Conservation (phyloP, 2,888 invertebrate species). For the Acrobasis suavella region DNA sequence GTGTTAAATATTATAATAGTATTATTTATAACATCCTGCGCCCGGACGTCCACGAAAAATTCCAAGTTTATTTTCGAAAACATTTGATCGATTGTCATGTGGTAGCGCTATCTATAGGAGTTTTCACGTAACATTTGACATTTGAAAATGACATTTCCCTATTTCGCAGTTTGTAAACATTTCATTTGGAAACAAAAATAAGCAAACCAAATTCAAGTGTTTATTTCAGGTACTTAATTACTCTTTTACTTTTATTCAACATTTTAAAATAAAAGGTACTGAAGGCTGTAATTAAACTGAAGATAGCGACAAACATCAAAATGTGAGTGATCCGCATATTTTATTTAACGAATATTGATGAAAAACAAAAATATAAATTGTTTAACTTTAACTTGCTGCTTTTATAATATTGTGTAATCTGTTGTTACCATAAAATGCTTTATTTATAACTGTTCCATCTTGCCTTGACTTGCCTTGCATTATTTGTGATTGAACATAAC, state of each 20-base stretch:
- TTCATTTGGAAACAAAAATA: constrained; percentile 9
- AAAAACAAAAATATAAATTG: too few relatives aligned
- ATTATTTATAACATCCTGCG: constrained; percentile 46
- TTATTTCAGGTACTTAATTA: neutral
- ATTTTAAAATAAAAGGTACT: constrained; percentile 10
- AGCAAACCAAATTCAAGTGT: too few relatives aligned
- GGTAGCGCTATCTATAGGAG: constrained; percentile 60
- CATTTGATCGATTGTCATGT: constrained; percentile 68
- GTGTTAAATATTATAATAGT: constrained; percentile 42
- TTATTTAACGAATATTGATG: too few relatives aligned
- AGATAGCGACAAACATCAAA: neutral
- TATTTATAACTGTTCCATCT: too few relatives aligned
- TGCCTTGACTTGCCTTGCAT: too few relatives aligned
- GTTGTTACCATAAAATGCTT: too few relatives aligned
- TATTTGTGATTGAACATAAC: too few relatives aligned
- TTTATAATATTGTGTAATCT: too few relatives aligned
- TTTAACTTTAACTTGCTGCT: too few relatives aligned
- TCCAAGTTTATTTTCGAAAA: constrained; percentile 79
- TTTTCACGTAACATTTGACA: constrained; percentile 65
- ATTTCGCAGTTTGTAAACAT: constrained; percentile 47
- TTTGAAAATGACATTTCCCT: constrained; percentile 32
- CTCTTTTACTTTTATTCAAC: neutral
- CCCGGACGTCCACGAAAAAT: constrained; percentile 62
- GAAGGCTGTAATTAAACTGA: neutral
- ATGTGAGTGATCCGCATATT: neutral